Evolutionary conservation across 2,888 invertebrate species (phyloP).

Genomic region (Agriopis aurantiaria): DNA sequence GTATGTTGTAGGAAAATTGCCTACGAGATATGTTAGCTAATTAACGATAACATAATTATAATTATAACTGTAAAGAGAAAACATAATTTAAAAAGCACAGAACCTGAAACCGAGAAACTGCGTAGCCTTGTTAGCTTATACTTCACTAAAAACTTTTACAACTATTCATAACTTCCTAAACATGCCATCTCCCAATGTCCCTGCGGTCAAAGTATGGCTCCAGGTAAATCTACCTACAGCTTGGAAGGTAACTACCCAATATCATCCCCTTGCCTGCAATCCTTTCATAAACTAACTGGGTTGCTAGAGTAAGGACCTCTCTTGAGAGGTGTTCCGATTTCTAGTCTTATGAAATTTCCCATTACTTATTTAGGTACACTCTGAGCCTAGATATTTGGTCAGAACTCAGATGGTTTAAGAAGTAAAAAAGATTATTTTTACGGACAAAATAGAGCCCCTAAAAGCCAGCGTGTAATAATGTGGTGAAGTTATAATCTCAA

Average conservation of each 20-base stretch:
- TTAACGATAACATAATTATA: no score
- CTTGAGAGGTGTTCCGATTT: slow-evolving; percentile 31
- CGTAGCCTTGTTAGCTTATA: not conserved
- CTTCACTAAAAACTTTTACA: not conserved
- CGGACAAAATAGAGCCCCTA: not conserved
- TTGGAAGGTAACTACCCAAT: slow-evolving; percentile 13
- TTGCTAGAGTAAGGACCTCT: slow-evolving; percentile 23
- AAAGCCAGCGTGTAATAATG: not conserved
- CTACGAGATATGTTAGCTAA: no score
- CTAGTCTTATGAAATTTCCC: slow-evolving; percentile 33
- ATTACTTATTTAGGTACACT: slow-evolving; percentile 28
- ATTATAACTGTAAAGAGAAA: no score
- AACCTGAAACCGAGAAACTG: no score
- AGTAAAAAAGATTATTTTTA: slow-evolving; percentile 8
- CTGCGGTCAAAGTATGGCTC: slow-evolving; percentile 9
- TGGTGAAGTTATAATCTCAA: not conserved
- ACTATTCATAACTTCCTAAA: slow-evolving; percentile 11
- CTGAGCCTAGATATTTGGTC: slow-evolving; percentile 21
- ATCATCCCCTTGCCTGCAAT: slow-evolving; percentile 17
- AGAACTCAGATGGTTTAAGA: not conserved
- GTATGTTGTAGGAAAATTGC: no score
- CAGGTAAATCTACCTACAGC: slow-evolving; percentile 14
- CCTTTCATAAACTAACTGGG: slow-evolving; percentile 33
- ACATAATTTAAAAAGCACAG: no score
- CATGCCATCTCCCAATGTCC: slow-evolving; percentile 8